Base-by-base conservation (phyloP, 1,140 invertebrate species). In the Brachystomella parvula region DNA sequence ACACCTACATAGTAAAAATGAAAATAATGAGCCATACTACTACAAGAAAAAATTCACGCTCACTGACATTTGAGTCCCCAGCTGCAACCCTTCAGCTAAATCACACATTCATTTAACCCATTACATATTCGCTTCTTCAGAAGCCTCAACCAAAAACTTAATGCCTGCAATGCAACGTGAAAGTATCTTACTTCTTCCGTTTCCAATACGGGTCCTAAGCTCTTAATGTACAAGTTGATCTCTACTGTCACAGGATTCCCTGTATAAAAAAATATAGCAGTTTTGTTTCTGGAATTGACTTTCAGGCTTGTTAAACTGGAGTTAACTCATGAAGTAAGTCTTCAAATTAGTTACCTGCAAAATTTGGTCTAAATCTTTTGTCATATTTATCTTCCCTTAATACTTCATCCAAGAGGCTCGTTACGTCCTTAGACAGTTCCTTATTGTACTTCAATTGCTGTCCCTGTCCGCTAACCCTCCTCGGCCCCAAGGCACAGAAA, bases 131-230 rank as follows among this genome's bases (percentile, higher is more conserved):
- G n/a, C n/a, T n/a, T n/a, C 47, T 28, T n/a, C 24, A 30, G 39
- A 57, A n/a, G 28, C 3, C 28, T n/a, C n/a, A n/a, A n/a, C n/a
- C n/a, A n/a, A n/a, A n/a, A n/a, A n/a, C n/a, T n/a, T n/a, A n/a
- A n/a, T n/a, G 19, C 19, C 39, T 44, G 19, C 19, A 19, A 9
- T 9, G 19, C n/a, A n/a, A n/a, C n/a, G n/a, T n/a, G n/a, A n/a
- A n/a, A n/a, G n/a, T n/a, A 47, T 44, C 33, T 66, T 29, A 83
- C 82, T 80, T 82, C 80, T 57, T 82, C 79, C 47, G 78, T 80
- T 74, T 83, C 82, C 0, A 78, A 80, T 49, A 83, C 77, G 24
- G 82, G 81, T 57, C 82, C 81, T 75, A 83, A 79, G 70, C 80
- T 82, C 61, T 81, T 77, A 64, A 83, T 79, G 68, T 78, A 76